Evolutionary conservation across 2,797 vertebrate species (phyloP).

Genomic region (Amblyopsis hoosieri): DNA sequence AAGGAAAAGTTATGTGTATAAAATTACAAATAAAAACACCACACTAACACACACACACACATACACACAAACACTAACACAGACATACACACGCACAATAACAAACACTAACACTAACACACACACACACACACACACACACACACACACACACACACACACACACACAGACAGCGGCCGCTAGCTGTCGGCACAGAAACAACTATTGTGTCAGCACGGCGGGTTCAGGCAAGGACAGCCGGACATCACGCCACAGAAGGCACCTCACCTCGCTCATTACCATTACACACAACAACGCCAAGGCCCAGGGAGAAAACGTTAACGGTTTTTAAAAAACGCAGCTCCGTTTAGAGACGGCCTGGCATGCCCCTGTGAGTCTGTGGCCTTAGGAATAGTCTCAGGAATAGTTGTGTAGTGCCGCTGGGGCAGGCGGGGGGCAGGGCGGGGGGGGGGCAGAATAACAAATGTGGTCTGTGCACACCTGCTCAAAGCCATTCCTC

Average conservation of each 20-base stretch:
- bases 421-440: background rate
- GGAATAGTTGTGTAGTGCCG: slow-evolving; percentile 8
- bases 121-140: slow-evolving; percentile 7
- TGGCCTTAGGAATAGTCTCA: background rate
- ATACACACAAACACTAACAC: slow-evolving; percentile 6
- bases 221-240: slow-evolving; percentile 67
- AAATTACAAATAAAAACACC: background rate
- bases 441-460: background rate
- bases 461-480: slow-evolving; percentile 49
- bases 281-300: slow-evolving; percentile 44
- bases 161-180: slow-evolving; percentile 15
- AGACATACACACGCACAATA: background rate
- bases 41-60: slow-evolving; percentile 2
- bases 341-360: slow-evolving; percentile 29
- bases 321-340: slow-evolving; percentile 38
- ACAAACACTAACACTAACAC: slow-evolving; percentile 2
- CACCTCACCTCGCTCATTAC: slow-evolving; percentile 63
- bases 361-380: slow-evolving; percentile 1
- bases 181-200: slow-evolving; percentile 37
- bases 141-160: slow-evolving; percentile 5
- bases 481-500: slow-evolving; percentile 93
- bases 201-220: slow-evolving; percentile 43
- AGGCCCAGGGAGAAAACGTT: slow-evolving; percentile 46
- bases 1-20: slow-evolving; percentile 19
- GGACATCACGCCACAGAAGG: slow-evolving; percentile 49